Base-by-base conservation (phyloP, 2,113 vertebrate genomes). In the Phylloscopus trochilus region DNA sequence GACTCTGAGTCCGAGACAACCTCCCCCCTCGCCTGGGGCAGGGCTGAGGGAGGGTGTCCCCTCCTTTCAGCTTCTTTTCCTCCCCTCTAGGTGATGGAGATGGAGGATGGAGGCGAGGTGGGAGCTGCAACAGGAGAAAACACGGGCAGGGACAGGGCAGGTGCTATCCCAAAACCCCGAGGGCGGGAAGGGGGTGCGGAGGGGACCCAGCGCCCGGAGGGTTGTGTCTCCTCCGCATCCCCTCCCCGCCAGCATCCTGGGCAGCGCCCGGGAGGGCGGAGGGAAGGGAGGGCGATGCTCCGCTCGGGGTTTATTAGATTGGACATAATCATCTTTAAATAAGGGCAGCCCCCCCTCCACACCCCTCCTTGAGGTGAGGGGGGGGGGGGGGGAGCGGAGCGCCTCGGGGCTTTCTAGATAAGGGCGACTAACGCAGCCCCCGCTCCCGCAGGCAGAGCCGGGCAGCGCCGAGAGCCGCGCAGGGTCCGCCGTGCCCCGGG, bases 261-360 rank as follows among this genome's bases (percentile, higher is more conserved):
- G 93, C 93, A 96, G 91, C 51, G 66, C 87, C 87, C 13, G 73
- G 59, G 91, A 92, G 72, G 94, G 93, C 67, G 96, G 94, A 93
- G 91, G 91, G 89, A 92, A 90, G 92, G 91, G 90, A 96, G 96
- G 96, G 97, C 94, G 97, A 98, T 95, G 97, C 96, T 96, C 95
- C 95, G 87, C 83, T 89, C 90, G 59, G 92, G 93, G 95, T 97
- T 98, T 97, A 98, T 95, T 97, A 97, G 97, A 94, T 97, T 97
- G 98, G 97, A 96, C 97, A 97, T 98, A 97, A 97, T 97, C 95
- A 94, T 97, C 97, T 95, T 96, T 96, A 91, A 93, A 95, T 93
- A 96, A 91, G 87, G 95, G 95, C 95, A 96, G 68, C 93, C 90
- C 91, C 95, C 91, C 66, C 75, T 67, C 76, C 89, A 78, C 92